phyloP scores from a whole-genome alignment of 2,797 vertebrate genomes.

The Danio jaintianensis region DNA sequence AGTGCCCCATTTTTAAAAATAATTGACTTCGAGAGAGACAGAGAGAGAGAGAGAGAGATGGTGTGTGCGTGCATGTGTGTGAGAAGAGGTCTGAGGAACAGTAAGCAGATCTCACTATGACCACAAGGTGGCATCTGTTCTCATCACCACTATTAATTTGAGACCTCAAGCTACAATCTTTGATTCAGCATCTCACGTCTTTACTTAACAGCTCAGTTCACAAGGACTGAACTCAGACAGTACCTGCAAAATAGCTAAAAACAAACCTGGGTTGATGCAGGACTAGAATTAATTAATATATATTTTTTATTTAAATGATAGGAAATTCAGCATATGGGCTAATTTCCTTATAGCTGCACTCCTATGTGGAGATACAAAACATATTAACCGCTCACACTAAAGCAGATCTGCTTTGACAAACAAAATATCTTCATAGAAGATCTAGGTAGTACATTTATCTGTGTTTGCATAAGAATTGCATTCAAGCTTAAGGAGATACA shows the following conservation, averaged over 20 bases:
- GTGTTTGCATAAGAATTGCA: conserved; percentile 4
- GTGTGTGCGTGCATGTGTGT: neutral
- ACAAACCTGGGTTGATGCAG: conserved; percentile 2
- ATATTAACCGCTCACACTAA: neutral
- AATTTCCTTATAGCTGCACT: neutral
- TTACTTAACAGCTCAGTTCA: conserved; percentile 29
- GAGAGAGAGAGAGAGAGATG: too few relatives aligned
- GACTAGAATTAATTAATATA: neutral
- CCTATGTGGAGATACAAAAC: neutral
- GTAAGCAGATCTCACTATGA: conserved; percentile 10
- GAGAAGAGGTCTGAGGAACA: neutral
- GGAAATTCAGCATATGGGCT: neutral
- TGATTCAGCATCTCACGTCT: conserved; percentile 36
- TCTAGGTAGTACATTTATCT: neutral
- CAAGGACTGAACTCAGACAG: neutral
- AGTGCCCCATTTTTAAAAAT: conserved; percentile 40
- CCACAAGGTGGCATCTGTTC: conserved; percentile 52
- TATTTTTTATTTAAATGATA: neutral
- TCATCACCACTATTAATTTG: conserved; percentile 43
- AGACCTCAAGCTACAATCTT: conserved; percentile 19
- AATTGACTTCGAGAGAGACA: too few relatives aligned
- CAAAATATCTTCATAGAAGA: conserved; percentile 18
- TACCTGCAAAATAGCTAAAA: conserved; percentile 10
- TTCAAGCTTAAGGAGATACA: neutral
- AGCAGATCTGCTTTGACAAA: neutral